Percentiles rank a stretch among this genome's conserved stretches.
Conservation (phyloP, 2,888 invertebrate species). For the Hesperia comma region DNA sequence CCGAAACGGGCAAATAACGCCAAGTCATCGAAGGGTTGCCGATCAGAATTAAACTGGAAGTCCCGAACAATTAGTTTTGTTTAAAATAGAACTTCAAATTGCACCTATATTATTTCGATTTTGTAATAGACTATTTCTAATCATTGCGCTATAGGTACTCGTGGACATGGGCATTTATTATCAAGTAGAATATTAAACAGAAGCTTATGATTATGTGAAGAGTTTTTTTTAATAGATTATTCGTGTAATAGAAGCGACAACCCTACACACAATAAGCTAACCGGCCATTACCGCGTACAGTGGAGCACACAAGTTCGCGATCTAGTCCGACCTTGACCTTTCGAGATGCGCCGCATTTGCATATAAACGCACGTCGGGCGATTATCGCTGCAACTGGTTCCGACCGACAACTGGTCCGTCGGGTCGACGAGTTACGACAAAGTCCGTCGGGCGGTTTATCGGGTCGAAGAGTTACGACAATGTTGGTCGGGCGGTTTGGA, state of each 20-base stretch:
- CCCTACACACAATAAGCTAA: constrained; percentile 27
- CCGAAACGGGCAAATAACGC: no score
- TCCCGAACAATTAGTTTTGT: no score
- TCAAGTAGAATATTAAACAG: no score
- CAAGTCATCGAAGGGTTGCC: no score
- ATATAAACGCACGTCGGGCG: constrained; percentile 64
- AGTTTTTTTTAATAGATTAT: neutral
- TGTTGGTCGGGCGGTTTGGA: no score
- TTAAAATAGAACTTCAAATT: no score
- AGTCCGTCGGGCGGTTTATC: neutral
- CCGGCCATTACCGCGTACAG: constrained; percentile 20
- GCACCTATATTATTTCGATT: no score
- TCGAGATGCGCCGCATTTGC: constrained; percentile 76
- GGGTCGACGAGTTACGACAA: constrained; percentile 34
- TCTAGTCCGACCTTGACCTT: constrained; percentile 72
- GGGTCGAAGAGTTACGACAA: neutral
- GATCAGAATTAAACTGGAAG: no score
- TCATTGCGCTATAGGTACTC: no score
- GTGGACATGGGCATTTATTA: no score
- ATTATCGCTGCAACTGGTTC: constrained; percentile 64
- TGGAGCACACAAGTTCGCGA: constrained; percentile 29
- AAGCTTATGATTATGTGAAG: no score
- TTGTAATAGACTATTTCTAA: no score
- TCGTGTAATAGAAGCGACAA: neutral
- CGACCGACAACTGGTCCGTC: constrained; percentile 59